phyloP scores from a whole-genome alignment of 2,113 vertebrate genomes.

The Vulpes vulpes region DNA sequence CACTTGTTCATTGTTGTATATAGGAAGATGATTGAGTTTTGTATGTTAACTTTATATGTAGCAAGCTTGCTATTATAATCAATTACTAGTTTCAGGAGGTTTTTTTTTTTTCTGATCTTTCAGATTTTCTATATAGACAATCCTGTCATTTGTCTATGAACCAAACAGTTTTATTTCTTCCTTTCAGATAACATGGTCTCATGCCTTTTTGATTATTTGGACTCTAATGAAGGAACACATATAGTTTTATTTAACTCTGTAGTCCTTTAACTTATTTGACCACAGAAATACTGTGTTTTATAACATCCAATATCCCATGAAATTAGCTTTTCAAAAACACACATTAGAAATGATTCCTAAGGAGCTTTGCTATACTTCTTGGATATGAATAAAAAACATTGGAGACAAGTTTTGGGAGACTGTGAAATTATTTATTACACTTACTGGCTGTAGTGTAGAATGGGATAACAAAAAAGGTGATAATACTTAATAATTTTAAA shows the following conservation, averaged over 20 bases:
- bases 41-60: neutral
- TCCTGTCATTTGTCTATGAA: neutral
- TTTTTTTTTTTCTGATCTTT: neutral
- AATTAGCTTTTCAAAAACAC: neutral
- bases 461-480: neutral
- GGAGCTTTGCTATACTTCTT: neutral
- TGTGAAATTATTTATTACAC: neutral
- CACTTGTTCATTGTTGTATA: neutral
- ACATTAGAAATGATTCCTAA: neutral
- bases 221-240: neutral
- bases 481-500: neutral
- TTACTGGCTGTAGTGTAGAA: neutral
- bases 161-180: neutral
- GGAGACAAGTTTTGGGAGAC: neutral
- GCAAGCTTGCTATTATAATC: neutral
- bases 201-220: neutral
- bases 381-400: constrained; percentile 26
- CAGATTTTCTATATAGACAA: neutral
- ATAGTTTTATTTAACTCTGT: neutral
- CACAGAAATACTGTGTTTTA: neutral
- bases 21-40: neutral
- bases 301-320: neutral
- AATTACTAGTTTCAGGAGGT: neutral
- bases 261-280: neutral
- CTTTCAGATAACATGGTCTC: neutral